Percentiles rank a stretch among this genome's conserved stretches.
phyloP scores from a whole-genome alignment of 2,797 vertebrate species.

The Leuciscus waleckii region DNA sequence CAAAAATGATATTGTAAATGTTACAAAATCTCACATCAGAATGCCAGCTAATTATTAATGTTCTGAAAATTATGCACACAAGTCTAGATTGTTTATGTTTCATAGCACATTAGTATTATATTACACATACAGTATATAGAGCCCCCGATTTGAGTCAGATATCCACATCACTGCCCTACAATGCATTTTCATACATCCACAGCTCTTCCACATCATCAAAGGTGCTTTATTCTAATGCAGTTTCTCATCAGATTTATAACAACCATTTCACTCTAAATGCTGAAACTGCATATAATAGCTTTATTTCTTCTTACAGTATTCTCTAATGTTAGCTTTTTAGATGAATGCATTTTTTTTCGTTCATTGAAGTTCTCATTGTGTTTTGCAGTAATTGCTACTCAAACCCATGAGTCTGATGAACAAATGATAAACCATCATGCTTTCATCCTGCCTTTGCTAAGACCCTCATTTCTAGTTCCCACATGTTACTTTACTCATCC shows the following conservation, averaged over 20 bases:
- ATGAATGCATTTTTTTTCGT: conserved; percentile 49
- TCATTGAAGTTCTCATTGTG: conserved; percentile 56
- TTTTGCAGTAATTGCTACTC: conserved; percentile 37
- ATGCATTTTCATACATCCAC: conserved; percentile 38
- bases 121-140: neutral
- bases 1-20: neutral
- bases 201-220: conserved; percentile 73
- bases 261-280: neutral
- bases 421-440: conserved; percentile 29
- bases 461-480: conserved; percentile 36
- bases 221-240: conserved; percentile 63
- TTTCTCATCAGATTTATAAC: conserved; percentile 23
- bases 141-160: neutral
- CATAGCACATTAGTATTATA: neutral
- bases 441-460: conserved; percentile 30
- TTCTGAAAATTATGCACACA: neutral
- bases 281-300: neutral
- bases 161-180: neutral
- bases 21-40: conserved; percentile 14
- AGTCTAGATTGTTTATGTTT: neutral
- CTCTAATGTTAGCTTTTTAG: neutral
- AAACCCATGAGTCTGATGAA: conserved; percentile 40
- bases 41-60: neutral
- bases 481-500: neutral
- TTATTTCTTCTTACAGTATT: neutral